Base-by-base conservation (phyloP, 2,888 invertebrate species). In the Acanthosepion esculentum region DNA sequence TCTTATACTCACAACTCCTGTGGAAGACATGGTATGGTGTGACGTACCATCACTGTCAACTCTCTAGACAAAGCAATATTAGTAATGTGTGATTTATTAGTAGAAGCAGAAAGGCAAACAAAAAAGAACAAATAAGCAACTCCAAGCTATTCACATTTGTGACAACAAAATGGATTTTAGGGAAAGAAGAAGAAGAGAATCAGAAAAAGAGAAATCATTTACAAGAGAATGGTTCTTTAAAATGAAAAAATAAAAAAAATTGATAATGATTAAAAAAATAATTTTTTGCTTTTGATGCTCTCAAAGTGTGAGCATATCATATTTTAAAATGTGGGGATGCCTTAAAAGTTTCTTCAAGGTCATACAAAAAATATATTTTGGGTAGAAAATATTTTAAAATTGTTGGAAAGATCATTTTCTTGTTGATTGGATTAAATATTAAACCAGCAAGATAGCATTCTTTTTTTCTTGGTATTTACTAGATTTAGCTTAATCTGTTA, bases 51-150 rank as follows among this genome's bases (percentile, higher is more conserved):
- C 93, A 93, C 53, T 93, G 93, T 93, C 93, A 50, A 93, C 53
- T 93, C 93, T 93, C 93, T 93, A 53, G 53, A 93, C 53, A 53
- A 93, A 93, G 93, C 93, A 93, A 93, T 53, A 93, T 93, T 93
- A 93, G 93, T 93, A 93, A 20, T 48, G 53, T 53, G 93, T 48
- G 93, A 53, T 93, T 53, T 53, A 93, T n/a, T 93, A 93, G 93
- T 53, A 48, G 78, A 78, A 93, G 93, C n/a, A 53, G 93, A 93
- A 93, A 93, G n/a, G 53, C 53, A 93, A n/a, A 53, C 93, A 53
- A 41, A 50, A 48, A 92, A 78, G 78, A 78, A 78, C 78, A 78
- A 78, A n/a, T 12, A 78, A 78, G 78, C 78, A 78, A 78, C 78
- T 78, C n/a, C n/a, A 78, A 78, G 78, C 78, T 33, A 15, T 78